Evolutionary conservation across 2,113 vertebrate species (phyloP), one percentile per base, ranked within the genome.

Genomic region (Mesembrinibis cayennensis): DNA sequence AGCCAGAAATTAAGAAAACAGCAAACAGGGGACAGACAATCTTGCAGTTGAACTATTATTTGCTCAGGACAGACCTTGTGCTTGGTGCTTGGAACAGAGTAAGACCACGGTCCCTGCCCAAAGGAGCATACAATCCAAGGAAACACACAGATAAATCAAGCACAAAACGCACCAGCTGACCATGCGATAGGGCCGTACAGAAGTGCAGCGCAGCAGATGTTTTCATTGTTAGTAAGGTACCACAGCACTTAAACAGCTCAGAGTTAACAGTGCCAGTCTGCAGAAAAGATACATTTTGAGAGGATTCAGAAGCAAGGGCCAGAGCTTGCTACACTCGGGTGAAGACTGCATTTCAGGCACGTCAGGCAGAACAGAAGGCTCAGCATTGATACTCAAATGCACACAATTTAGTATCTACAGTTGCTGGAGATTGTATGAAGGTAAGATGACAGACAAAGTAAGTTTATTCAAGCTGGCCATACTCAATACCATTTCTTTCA

Each of bases 211-310:
- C 89, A 91, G 92, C 81, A 18, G 73, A 78, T 89, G 84, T 52
- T 87, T 65, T 91, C 87, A 82, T 16, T 72, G 81, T 78, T 93
- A 91, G 81, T 91, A 87, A 91, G 76, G 87, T 69, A 77, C 42
- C 92, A 77, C 87, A 95, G 92, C 85, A 92, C 85, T 85, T 63
- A 82, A 94, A 80, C 79, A 90, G 90, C 90, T 69, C 82, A 94
- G 89, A 96, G 84, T 80, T 91, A 95, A 92, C 85, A 88, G 91
- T 59, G 79, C 82, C 93, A 79, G 85, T 86, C 86, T 93, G 91
- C 82, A 89, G 90, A 80, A 96, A 74, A 90, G 86, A 86, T 27
- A 76, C 30, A 52, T 96, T 94, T 94, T 74, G 84, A 93, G 81
- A 84, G 74, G 94, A 45, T 59, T 91, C 85, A 89, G 81, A 94